Base-by-base conservation (phyloP, 1,140 invertebrate genomes). In the Caenorhabditis remanei region DNA sequence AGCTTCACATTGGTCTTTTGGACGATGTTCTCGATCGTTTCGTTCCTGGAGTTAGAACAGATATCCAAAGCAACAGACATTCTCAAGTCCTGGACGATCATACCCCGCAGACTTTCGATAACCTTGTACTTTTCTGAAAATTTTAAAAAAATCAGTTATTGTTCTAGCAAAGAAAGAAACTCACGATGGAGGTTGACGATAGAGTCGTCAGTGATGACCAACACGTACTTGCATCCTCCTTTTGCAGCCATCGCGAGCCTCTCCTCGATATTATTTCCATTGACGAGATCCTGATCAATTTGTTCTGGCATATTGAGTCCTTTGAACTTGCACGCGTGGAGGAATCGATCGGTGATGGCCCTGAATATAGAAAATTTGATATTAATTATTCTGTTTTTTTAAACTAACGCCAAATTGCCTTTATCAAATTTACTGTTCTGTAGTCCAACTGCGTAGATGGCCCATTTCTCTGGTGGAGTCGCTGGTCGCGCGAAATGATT, bases 1-100 rank as follows among this genome's bases (percentile, higher is more conserved):
- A 79, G 48, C n/a, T 79, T 79, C n/a, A 79, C 71, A 43, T 79
- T 79, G 71, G 71, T 46, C 21, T 79, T 79, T 19, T 79, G n/a
- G 46, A 79, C 53, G 1, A 79, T 46, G n/a, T 79, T 79, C 48
- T 79, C 71, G 19, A 79, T 13, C 6, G 48, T 53, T 11, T 79
- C 71, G 50, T 79, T 79, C 13, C 13, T 16, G 7, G 2, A 13
- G 8, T 24, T 11, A 53, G 4, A 0, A 79, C 48, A 50, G 32
- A 32, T 32, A 32, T 21, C 53, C 43, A 50, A 11, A 21, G 71
- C 71, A 2, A 50, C 53, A 7, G 46, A 24, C n/a, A 79, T 9
- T 24, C 53, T 79, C 71, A 79, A 21, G n/a, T 79, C 71, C 14
- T 79, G 71, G 11, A 79, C n/a, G 1, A 79, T 50, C 46, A 79